phyloP scores from a whole-genome alignment of 2,888 invertebrate genomes.

The Zhuqinia jingwanae region DNA sequence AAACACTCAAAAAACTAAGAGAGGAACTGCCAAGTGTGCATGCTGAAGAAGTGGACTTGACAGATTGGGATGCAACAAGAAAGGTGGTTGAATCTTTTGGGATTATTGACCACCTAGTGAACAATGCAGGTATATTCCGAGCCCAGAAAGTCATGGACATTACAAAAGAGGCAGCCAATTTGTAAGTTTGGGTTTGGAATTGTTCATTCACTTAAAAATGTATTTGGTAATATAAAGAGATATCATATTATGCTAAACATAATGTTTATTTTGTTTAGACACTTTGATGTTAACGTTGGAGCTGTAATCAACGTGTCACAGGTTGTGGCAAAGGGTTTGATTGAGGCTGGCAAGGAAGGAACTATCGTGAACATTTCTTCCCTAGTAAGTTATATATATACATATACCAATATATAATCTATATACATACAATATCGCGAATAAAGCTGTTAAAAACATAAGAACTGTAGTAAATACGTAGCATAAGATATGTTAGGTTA shows the following conservation, averaged over 20 bases:
- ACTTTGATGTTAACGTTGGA: conserved; percentile 52
- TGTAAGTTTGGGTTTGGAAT: conserved; percentile 48
- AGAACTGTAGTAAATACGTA: too few species aligned
- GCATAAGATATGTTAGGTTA: too few species aligned
- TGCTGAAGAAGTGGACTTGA: conserved; percentile 44
- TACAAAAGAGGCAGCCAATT: conserved; percentile 8
- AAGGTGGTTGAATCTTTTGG: conserved; percentile 56
- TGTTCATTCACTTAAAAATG: background rate
- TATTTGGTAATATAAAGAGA: background rate
- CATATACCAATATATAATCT: background rate
- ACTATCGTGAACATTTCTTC: conserved; percentile 71
- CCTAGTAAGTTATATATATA: background rate
- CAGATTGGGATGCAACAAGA: conserved; percentile 56
- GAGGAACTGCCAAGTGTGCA: conserved; percentile 22
- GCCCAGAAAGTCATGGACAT: conserved; percentile 33
- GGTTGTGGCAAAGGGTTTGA: conserved; percentile 35
- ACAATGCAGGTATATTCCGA: conserved; percentile 44
- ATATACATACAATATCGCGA: too few species aligned
- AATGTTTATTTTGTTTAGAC: conserved; percentile 27
- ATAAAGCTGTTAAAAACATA: too few species aligned
- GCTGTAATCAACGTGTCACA: conserved; percentile 57
- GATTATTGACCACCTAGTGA: conserved; percentile 46
- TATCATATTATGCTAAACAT: background rate
- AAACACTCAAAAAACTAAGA: background rate
- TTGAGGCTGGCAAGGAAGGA: conserved; percentile 32